Conservation (phyloP, 2,113 vertebrate genomes). For the Tiliqua scincoides region DNA sequence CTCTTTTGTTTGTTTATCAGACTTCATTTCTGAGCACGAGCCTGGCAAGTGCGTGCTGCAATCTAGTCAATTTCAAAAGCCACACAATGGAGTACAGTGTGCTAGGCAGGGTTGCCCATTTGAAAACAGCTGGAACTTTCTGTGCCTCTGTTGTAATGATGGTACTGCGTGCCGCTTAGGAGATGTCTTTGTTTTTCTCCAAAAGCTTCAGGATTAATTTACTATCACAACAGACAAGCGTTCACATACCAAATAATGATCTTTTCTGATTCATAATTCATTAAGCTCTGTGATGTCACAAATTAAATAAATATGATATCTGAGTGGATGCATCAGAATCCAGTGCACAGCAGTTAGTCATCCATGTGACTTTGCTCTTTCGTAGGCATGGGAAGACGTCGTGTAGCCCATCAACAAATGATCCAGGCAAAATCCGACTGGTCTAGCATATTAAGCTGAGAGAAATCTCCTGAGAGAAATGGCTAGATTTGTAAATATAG, state of each 20-base stretch:
- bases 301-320: conserved; percentile 71
- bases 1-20: neutral
- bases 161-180: conserved; percentile 3
- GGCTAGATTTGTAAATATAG: conserved; percentile 47
- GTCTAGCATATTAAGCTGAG: conserved; percentile 39
- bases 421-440: conserved; percentile 19
- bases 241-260: conserved; percentile 63
- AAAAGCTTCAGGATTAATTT: conserved; percentile 66
- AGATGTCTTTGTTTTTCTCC: neutral
- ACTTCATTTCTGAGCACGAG: conserved; percentile 28
- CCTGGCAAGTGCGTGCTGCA: neutral
- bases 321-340: conserved; percentile 51
- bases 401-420: conserved; percentile 10
- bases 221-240: conserved; percentile 56
- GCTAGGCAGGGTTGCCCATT: neutral
- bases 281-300: conserved; percentile 65
- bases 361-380: neutral
- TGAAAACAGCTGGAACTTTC: neutral
- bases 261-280: conserved; percentile 72
- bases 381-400: conserved; percentile 14
- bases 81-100: neutral
- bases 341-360: conserved; percentile 30
- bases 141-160: neutral
- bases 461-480: conserved; percentile 27
- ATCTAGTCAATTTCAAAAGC: neutral